phyloP scores from a whole-genome alignment of 2,113 vertebrate genomes.

The Manacus vitellinus region DNA sequence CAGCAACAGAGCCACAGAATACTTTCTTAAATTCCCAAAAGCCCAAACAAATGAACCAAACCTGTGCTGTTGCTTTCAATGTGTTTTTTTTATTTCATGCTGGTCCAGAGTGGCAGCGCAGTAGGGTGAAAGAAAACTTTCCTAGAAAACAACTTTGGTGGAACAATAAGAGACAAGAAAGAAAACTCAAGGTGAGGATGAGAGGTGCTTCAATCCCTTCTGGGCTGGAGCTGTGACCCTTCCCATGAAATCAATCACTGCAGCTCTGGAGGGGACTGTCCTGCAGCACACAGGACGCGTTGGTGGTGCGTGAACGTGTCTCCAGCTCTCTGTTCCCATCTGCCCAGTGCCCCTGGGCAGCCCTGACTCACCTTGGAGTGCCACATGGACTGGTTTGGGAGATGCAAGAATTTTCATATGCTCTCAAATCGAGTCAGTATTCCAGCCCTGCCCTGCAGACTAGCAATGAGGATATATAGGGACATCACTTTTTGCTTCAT shows the following conservation, averaged over 20 bases:
- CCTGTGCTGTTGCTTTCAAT: background rate
- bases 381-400: background rate
- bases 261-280: background rate
- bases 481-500: background rate
- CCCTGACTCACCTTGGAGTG: background rate
- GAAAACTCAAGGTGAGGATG: background rate
- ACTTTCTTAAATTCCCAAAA: background rate
- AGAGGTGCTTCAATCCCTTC: background rate
- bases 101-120: background rate
- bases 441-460: background rate
- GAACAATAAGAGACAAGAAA: background rate
- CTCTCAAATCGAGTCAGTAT: background rate
- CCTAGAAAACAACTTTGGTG: background rate
- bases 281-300: accelerated
- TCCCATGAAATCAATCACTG: background rate
- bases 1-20: background rate
- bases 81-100: background rate
- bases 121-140: background rate
- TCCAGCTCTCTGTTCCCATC: background rate
- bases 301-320: accelerated
- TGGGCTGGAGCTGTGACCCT: background rate
- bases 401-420: background rate
- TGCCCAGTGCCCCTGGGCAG: background rate
- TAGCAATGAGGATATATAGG: background rate
- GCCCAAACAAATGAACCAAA: background rate